Conservation (phyloP, 2,888 invertebrate species). For the Biston stratarius region DNA sequence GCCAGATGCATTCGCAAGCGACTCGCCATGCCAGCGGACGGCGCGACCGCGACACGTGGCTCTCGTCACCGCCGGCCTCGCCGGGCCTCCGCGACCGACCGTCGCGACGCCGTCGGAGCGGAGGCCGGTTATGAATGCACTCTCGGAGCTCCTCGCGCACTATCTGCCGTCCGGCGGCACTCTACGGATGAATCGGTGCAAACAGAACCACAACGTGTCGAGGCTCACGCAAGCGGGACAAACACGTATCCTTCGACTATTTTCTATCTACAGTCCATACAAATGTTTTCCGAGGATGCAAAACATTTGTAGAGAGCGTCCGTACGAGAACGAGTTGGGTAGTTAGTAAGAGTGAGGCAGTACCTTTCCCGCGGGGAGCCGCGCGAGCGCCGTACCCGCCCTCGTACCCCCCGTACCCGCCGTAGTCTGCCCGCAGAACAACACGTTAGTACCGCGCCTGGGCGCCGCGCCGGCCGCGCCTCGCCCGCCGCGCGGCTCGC, state of each 20-base stretch:
- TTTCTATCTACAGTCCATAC: slow-evolving; percentile 45
- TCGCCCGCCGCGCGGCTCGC: not conserved
- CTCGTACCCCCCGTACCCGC: slow-evolving; percentile 95
- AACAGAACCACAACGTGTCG: slow-evolving; percentile 41
- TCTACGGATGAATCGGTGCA: slow-evolving; percentile 22
- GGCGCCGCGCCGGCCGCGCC: not conserved
- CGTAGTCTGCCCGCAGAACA: slow-evolving; percentile 90
- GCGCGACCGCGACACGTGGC: slow-evolving; percentile 13
- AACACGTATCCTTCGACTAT: slow-evolving; percentile 47
- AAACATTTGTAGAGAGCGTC: slow-evolving; percentile 39
- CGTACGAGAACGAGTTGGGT: slow-evolving; percentile 39
- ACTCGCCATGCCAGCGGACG: slow-evolving; percentile 28
- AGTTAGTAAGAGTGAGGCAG: slow-evolving; percentile 59
- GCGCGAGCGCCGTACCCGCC: slow-evolving; percentile 95
- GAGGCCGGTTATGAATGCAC: slow-evolving; percentile 5
- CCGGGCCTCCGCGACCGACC: not conserved
- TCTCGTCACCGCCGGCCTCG: not conserved
- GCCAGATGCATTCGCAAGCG: slow-evolving; percentile 31
- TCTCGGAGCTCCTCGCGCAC: not conserved
- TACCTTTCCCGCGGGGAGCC: slow-evolving; percentile 96
- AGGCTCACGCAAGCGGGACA: slow-evolving; percentile 53
- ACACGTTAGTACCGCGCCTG: slow-evolving; percentile 80
- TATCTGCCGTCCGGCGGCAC: not conserved
- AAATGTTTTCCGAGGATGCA: slow-evolving; percentile 45
- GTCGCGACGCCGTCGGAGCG: not conserved